These are phyloP conservation scores for Pluvialis apricaria DNA, from an alignment of 2,113 vertebrate genomes.

Conservation along the genomic window DNA sequence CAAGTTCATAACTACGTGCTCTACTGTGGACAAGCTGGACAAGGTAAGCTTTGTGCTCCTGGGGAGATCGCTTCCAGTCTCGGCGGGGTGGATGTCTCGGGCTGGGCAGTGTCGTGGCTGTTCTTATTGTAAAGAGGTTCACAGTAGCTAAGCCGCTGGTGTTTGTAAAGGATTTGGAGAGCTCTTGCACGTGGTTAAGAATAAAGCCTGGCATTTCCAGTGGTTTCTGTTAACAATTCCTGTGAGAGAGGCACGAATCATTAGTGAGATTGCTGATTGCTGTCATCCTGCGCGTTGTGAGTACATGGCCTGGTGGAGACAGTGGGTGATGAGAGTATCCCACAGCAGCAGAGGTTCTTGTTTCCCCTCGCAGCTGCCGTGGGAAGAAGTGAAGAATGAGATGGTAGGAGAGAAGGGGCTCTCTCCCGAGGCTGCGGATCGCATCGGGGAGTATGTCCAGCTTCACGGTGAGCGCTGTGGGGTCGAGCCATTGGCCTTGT, in stretches of 20 bases:
- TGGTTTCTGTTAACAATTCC: neutral
- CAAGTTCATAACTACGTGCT: conserved; percentile 86
- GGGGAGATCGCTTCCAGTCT: neutral
- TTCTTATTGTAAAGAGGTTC: neutral
- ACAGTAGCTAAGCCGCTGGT: neutral
- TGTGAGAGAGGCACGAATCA: fast-evolving
- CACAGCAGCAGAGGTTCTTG: neutral
- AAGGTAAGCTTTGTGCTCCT: conserved; percentile 73
- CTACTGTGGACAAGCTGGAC: conserved; percentile 91
- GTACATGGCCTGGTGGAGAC: neutral
- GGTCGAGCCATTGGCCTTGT: conserved; percentile 11
- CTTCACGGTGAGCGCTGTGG: conserved; percentile 60
- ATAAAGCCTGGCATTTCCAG: neutral
- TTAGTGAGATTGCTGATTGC: neutral
- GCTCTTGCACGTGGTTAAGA: neutral
- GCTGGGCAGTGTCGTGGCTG: neutral
- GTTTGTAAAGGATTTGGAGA: neutral
- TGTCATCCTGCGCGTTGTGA: neutral
- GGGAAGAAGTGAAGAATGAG: conserved; percentile 89
- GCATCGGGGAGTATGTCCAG: conserved; percentile 83
- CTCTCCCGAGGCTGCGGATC: conserved; percentile 80
- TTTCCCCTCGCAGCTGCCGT: conserved; percentile 73
- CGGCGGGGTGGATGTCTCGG: too few species aligned
- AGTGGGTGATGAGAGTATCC: fast-evolving
- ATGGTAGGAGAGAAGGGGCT: conserved; percentile 89